Conservation (phyloP, 2,888 invertebrate species). For the Cistogaster globosa region DNA sequence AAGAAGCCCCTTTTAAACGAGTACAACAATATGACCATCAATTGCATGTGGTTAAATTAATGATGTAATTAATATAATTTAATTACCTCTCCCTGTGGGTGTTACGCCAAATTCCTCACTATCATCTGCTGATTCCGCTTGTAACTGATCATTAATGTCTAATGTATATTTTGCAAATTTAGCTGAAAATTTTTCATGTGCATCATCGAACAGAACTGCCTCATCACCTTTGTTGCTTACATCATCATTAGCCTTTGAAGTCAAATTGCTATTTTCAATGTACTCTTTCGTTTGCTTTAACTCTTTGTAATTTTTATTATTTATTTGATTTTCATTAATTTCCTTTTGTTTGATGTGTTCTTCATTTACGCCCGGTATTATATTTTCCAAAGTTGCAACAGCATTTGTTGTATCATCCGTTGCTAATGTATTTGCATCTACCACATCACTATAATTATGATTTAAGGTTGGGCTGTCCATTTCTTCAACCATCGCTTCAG, state of each 20-base stretch:
- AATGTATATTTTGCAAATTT: conserved; percentile 64
- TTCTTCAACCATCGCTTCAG: conserved; percentile 68
- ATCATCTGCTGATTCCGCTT: conserved; percentile 43
- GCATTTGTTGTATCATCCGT: conserved; percentile 68
- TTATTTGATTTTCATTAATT: conserved; percentile 57
- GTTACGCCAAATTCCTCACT: conserved; percentile 32
- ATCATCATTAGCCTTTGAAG: conserved; percentile 22
- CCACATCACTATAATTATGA: conserved; percentile 30
- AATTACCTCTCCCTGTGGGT: conserved; percentile 57
- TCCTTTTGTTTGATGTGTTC: conserved; percentile 73
- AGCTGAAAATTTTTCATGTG: conserved; percentile 67
- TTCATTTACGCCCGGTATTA: conserved; percentile 76
- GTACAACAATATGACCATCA: too few relatives aligned
- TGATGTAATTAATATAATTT: conserved; percentile 8
- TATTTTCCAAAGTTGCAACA: conserved; percentile 75
- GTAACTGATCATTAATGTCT: conserved; percentile 43
- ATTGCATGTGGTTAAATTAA: too few relatives aligned
- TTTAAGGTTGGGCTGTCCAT: conserved; percentile 65
- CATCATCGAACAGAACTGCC: conserved; percentile 41
- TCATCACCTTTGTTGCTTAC: conserved; percentile 17
- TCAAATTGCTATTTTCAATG: neutral
- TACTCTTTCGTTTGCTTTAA: conserved; percentile 4
- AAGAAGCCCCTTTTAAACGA: too few relatives aligned
- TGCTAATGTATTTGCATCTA: neutral
- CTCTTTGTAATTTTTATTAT: conserved; percentile 31